Evolutionary conservation across 2,113 vertebrate genomes (phyloP), one percentile per base, ranked within the genome.

Genomic region (Sceloporus tristichus): DNA sequence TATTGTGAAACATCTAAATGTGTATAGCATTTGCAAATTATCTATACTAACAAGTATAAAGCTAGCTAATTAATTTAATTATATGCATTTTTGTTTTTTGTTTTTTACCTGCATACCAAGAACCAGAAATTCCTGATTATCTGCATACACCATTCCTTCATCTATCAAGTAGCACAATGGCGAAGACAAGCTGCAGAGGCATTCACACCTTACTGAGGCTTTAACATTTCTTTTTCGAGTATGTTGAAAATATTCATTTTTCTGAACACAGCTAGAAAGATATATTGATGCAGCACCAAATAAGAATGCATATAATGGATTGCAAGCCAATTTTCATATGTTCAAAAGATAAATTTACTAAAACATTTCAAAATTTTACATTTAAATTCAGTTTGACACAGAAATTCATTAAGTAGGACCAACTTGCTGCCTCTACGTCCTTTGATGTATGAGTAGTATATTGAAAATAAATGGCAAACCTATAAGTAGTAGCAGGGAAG

Each of bases 151-250:
- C 73, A 79, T 34, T 62, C 87, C 87, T 65, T 91, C 91, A 40
- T 78, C 56, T 48, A 29, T 82, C 25, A 71, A 42, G 54, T 87
- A 85, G 82, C 88, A 87, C 59, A 91, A n/a, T 62, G 62, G 18
- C 13, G 89, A 89, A 2, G 89, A 92, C 23, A 91, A 73, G 53
- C 89, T 91, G 71, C 91, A 92, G 66, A 86, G 53, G 56, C 87
- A 89, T 66, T 82, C 89, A 25, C 89, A 87, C 59, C 16, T 82
- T 0, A 42, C 27, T 66, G 79, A 38, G 54, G 77, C 79, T 53
- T 82, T 87, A 77, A 85, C 48, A 68, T 86, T 91, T 25, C 21
- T 71, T n/a, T 79, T 87, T 53, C 59, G 83, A 14, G 85, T 77
- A 62, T 85, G 82, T 38, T 81, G 89, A 82, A 90, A 88, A 88